Percentiles rank a stretch among this genome's conserved stretches.
Evolutionary conservation across 53 echinoderm and acorn worm genomes (phyloP).

Genomic region (Antedon mediterranea): DNA sequence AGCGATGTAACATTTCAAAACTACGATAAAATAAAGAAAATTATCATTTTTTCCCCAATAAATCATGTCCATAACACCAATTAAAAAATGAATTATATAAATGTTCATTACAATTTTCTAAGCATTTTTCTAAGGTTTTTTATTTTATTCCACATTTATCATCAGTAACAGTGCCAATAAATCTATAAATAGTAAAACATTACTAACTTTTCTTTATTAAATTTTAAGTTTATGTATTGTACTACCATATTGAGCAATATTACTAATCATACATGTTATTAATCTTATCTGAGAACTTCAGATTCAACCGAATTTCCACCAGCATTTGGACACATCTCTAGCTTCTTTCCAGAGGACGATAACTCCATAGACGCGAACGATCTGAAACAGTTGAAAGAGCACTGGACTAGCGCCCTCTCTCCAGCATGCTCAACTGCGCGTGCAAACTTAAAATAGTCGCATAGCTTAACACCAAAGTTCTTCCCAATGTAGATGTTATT

Average conservation of each 20-base stretch:
- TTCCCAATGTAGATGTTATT: slow-evolving; percentile 26
- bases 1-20: slow-evolving; percentile 78
- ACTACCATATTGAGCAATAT: no score
- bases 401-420: slow-evolving; percentile 20
- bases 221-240: no score
- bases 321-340: slow-evolving; percentile 54
- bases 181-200: no score
- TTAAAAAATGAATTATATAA: no score
- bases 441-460: slow-evolving; percentile 32
- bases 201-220: no score
- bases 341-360: slow-evolving; percentile 31
- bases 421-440: slow-evolving; percentile 20
- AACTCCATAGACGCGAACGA: slow-evolving; percentile 46
- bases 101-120: no score
- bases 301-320: slow-evolving; percentile 95
- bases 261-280: background rate
- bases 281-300: slow-evolving; percentile 78
- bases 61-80: no score
- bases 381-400: slow-evolving; percentile 5
- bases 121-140: no score
- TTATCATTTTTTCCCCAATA: no score
- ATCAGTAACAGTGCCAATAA: no score
- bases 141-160: no score
- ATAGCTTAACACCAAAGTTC: slow-evolving; percentile 25
- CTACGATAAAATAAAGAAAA: slow-evolving; percentile 14